phyloP scores from a whole-genome alignment of 2,113 vertebrate genomes.

The Pimephales promelas region DNA sequence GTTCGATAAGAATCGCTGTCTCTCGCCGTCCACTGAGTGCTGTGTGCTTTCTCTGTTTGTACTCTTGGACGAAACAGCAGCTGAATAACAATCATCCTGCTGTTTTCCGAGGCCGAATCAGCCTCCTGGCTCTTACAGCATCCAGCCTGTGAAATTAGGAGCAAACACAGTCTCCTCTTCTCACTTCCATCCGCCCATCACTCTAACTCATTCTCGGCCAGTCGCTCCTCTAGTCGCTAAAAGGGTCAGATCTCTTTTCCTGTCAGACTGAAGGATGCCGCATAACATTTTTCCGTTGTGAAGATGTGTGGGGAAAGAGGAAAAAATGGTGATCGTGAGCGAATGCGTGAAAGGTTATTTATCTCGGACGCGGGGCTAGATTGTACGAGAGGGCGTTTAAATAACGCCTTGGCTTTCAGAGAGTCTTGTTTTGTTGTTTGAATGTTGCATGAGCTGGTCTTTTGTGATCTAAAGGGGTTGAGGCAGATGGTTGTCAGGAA shows the following conservation, averaged over 20 bases:
- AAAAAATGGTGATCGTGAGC: not conserved
- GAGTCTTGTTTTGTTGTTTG: constrained; percentile 59
- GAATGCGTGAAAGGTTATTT: not conserved
- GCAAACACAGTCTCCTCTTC: constrained; percentile 12
- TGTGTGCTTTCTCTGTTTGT: constrained; percentile 21
- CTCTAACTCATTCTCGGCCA: not conserved
- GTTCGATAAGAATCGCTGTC: not conserved
- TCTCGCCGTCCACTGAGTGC: not conserved
- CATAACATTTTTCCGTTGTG: not conserved
- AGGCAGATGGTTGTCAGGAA: constrained; percentile 73
- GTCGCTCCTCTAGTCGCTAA: not conserved
- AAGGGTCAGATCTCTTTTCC: constrained; percentile 25
- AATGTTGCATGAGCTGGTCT: constrained; percentile 63
- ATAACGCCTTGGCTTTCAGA: not conserved
- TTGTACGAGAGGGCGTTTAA: too few species aligned
- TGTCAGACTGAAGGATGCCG: not conserved
- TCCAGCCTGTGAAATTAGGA: constrained; percentile 34
- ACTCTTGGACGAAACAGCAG: constrained; percentile 9
- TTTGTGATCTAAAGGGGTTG: constrained; percentile 59
- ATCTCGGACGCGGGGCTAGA: not conserved
- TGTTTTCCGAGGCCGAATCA: not conserved
- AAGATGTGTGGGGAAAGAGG: not conserved
- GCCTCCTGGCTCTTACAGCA: not conserved
- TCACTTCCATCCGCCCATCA: not conserved
- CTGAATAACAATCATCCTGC: constrained; percentile 35